Evolutionary conservation across 2,888 invertebrate genomes (phyloP), one percentile per base, ranked within the genome.

Genomic region (Kuschelorhynchus macadamiae): DNA sequence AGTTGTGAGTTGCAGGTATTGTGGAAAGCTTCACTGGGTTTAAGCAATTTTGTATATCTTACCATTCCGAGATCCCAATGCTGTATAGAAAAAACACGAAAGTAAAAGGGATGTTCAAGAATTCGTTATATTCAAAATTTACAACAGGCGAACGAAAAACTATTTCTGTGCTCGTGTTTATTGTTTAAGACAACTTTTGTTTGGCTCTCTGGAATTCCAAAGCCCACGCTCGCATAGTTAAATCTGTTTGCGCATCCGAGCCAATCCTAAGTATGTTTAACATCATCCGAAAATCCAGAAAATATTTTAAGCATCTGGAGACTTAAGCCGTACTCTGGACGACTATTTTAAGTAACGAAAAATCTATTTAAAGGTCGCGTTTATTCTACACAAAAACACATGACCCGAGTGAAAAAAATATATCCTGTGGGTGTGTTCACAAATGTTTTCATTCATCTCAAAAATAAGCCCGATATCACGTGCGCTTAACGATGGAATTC

Each of bases 401-500:
- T 59, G 65, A 59, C 57, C 59, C 32, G 42, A 33, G 9, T 30
- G 16, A 21, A 59, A 65, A 65, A 65, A 59, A 52, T 65, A 59
- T 65, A 65, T 65, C 59, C 59, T 59, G 65, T 65, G 57, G 65
- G 65, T 65, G 65, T 65, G 65, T 65, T 52, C 36, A 50, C 44
- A 42, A 64, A 49, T 65, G 65, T 65, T 65, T 65, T 59, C 65
- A 65, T 65, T 65, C 65, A 65, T 59, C 59, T 53, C 49, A 18
- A 64, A 64, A 56, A 49, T 57, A 57, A 57, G 49, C 39, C 41
- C 41, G 25, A 9, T 11, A 39, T 64, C 64, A 56, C 50, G 64
- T 57, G 64, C 11, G 30, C 18, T 46, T 12, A 12, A 17, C 39
- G 25, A 20, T 36, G 63, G 63, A 63, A 63, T 63, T 53, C 32